Evolutionary conservation across 2,113 vertebrate genomes (phyloP).

Genomic region (Phasianus colchicus): DNA sequence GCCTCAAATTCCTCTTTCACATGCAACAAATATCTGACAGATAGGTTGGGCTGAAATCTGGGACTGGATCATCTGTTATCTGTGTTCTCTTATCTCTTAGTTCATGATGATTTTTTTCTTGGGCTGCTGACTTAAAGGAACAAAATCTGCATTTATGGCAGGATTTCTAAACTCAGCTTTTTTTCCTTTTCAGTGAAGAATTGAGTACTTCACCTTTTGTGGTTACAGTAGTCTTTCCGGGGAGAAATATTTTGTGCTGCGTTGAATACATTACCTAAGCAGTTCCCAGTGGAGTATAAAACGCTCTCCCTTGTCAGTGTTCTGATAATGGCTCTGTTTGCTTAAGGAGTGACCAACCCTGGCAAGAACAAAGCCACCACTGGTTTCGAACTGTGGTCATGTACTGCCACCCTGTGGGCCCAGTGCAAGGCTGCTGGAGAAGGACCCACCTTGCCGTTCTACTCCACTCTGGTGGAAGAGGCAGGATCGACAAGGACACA

Average conservation of each 20-base stretch:
- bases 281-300: neutral
- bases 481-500: neutral
- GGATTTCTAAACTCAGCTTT: neutral
- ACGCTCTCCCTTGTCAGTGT: neutral
- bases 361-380: neutral
- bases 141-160: neutral
- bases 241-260: neutral
- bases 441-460: neutral
- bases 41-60: neutral
- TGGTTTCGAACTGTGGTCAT: neutral
- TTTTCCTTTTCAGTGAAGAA: neutral
- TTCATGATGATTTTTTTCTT: neutral
- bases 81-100: neutral
- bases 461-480: neutral
- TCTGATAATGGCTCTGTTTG: neutral
- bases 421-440: neutral
- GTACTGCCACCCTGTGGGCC: conserved; percentile 53
- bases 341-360: neutral
- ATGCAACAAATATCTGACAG: neutral
- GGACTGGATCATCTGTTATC: neutral
- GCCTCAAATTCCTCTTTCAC: neutral
- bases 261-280: neutral
- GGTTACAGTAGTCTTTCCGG: neutral
- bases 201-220: neutral
- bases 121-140: neutral